phyloP scores from a whole-genome alignment of 2,888 invertebrate species.

The Cetonia aurata region DNA sequence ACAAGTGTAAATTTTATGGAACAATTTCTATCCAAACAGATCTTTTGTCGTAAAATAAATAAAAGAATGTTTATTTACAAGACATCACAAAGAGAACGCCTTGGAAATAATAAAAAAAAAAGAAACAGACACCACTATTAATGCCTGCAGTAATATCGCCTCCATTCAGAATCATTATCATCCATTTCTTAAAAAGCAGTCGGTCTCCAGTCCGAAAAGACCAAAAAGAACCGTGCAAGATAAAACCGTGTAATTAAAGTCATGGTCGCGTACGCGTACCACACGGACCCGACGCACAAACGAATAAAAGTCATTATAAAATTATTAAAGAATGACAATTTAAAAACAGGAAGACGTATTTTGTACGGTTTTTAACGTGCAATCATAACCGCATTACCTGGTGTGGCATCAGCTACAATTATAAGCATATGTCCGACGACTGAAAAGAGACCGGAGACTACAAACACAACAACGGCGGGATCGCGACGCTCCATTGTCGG shows the following conservation, averaged over 20 bases:
- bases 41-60: too few species aligned
- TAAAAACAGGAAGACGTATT: constrained; percentile 66
- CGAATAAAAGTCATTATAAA: constrained; percentile 60
- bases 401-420: constrained; percentile 63
- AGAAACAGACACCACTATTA: background rate
- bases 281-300: constrained; percentile 25
- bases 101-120: too few species aligned
- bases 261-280: constrained; percentile 14
- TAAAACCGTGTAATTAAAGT: constrained; percentile 38
- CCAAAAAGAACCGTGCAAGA: constrained; percentile 28
- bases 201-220: constrained; percentile 22
- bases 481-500: constrained; percentile 26
- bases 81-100: too few species aligned
- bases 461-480: background rate
- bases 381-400: constrained; percentile 62
- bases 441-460: constrained; percentile 48
- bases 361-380: constrained; percentile 67
- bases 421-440: constrained; percentile 65
- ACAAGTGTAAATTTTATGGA: too few species aligned
- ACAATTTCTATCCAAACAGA: too few species aligned
- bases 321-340: constrained; percentile 67
- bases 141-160: background rate
- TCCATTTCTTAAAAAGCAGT: constrained; percentile 38
- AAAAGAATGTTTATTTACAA: too few species aligned
- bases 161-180: constrained; percentile 14